phyloP scores from a whole-genome alignment of 2,888 invertebrate species.

The Conomelus anceps region DNA sequence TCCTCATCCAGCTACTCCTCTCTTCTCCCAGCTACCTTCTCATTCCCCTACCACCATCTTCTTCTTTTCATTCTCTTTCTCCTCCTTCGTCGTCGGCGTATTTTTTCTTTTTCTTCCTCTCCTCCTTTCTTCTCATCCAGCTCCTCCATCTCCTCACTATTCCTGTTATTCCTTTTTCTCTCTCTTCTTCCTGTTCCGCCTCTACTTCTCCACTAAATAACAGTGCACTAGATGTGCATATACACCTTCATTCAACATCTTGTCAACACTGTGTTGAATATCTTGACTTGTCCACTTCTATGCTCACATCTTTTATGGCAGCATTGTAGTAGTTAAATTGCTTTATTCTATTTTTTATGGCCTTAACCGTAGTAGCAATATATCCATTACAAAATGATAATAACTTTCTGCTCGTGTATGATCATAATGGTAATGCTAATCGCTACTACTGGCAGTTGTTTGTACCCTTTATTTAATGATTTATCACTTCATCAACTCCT shows the following conservation, averaged over 20 bases:
- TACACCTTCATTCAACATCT: no score
- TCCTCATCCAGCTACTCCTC: neutral
- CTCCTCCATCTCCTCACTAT: neutral
- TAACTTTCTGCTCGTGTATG: no score
- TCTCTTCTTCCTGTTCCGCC: neutral
- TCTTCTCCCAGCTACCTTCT: no score
- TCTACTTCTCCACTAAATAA: no score
- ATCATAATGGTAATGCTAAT: neutral
- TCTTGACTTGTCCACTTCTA: no score
- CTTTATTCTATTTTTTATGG: no score
- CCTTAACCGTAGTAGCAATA: no score
- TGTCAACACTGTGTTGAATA: no score
- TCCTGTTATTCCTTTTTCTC: neutral
- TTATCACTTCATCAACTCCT: neutral
- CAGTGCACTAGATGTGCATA: no score
- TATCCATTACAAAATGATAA: no score
- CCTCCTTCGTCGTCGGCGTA: neutral
- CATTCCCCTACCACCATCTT: neutral
- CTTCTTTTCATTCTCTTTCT: neutral
- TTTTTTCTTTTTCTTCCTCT: neutral
- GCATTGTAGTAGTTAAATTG: no score
- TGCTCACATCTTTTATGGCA: no score
- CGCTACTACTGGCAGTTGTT: neutral
- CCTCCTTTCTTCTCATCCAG: neutral
- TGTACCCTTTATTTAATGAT: neutral